phyloP scores from a whole-genome alignment of 2,888 invertebrate genomes.

The Litoditis marina region DNA sequence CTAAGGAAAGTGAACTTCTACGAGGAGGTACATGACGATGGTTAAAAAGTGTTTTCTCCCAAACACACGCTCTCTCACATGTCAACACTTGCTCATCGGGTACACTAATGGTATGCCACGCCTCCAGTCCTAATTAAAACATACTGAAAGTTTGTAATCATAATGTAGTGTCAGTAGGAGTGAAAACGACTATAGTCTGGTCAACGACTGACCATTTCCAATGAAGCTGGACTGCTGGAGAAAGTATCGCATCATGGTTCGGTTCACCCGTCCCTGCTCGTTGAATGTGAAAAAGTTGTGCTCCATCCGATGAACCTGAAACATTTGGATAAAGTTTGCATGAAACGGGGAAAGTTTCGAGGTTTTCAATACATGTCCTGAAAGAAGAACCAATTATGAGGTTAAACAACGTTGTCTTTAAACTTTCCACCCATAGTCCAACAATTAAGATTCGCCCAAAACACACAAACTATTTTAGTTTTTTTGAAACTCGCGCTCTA shows the following conservation, averaged over 20 bases:
- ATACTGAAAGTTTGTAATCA: neutral
- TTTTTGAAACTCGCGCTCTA: neutral
- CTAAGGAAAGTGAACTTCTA: slow-evolving; percentile 1
- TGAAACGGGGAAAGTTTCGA: neutral
- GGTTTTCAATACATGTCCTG: neutral
- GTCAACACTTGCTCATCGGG: no score
- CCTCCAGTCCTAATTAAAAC: neutral
- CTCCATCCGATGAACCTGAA: slow-evolving; percentile 36
- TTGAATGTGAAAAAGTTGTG: slow-evolving; percentile 58
- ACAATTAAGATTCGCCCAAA: neutral
- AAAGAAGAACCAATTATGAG: neutral
- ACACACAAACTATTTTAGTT: neutral
- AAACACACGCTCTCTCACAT: no score
- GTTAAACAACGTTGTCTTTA: no score
- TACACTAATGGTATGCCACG: no score
- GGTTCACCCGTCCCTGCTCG: slow-evolving; percentile 24
- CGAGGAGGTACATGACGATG: no score
- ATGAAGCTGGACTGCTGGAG: slow-evolving; percentile 27
- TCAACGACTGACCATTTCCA: slow-evolving; percentile 38
- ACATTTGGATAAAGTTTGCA: neutral
- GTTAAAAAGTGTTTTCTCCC: no score
- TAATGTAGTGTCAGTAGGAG: neutral
- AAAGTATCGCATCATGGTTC: slow-evolving; percentile 18
- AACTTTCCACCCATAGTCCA: no score
- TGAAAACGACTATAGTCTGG: no score